A percentile compares a stretch with the other conserved stretches of the same genome.
Evolutionary conservation across 2,888 invertebrate species (phyloP).

Genomic region (Trypoxylon attenuatum): DNA sequence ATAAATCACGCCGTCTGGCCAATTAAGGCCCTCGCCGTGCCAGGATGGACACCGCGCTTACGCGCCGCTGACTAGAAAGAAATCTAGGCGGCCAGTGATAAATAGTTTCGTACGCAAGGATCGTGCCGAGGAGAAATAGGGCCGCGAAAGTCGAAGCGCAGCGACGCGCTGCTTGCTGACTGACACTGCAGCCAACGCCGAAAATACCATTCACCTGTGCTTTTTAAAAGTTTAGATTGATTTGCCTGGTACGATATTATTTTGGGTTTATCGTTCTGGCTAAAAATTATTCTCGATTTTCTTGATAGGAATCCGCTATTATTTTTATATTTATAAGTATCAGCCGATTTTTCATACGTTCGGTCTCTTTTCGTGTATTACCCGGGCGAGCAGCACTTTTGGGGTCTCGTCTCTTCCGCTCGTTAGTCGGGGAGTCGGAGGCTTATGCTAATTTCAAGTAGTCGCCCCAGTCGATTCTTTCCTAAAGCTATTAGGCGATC

Average conservation of each 20-base stretch:
- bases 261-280: too few species aligned
- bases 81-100: constrained; percentile 26
- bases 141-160: constrained; percentile 30
- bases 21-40: constrained; percentile 31
- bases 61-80: constrained; percentile 42
- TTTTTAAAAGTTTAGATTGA: too few species aligned
- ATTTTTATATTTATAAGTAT: too few species aligned
- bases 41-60: neutral
- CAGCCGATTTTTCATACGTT: neutral
- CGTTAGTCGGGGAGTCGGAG: constrained; percentile 65
- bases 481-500: constrained; percentile 74
- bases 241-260: too few species aligned
- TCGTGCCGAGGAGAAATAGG: constrained; percentile 3
- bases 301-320: too few species aligned
- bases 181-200: constrained; percentile 18
- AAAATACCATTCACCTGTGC: neutral
- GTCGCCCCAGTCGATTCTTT: constrained; percentile 71
- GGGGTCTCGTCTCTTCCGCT: constrained; percentile 71
- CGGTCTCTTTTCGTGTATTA: constrained; percentile 26
- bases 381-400: constrained; percentile 68
- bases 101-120: constrained; percentile 27
- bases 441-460: constrained; percentile 73
- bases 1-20: constrained; percentile 36
- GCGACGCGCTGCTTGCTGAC: neutral
- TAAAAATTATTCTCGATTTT: too few species aligned